Conservation (phyloP, 2,113 vertebrate species). For the Anthoscopus minutus region DNA sequence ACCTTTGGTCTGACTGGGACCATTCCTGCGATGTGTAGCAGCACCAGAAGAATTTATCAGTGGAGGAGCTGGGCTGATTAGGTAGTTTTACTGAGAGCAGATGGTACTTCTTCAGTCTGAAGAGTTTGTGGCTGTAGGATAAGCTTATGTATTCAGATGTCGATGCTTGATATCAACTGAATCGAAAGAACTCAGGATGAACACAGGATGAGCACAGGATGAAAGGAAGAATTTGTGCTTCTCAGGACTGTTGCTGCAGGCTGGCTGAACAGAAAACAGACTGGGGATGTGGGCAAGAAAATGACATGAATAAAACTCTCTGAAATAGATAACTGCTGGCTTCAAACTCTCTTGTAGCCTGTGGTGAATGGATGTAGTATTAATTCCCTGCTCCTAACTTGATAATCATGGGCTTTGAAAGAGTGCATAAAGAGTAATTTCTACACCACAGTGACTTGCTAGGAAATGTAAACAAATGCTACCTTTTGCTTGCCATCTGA, state of each 20-base stretch:
- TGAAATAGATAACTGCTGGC: not conserved
- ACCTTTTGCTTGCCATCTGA: not conserved
- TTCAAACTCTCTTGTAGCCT: not conserved
- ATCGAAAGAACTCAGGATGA: not conserved
- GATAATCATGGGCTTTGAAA: not conserved
- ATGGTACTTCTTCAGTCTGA: not conserved
- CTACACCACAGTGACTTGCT: not conserved
- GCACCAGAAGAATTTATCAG: not conserved
- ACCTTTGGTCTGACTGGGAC: not conserved
- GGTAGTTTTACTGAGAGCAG: not conserved
- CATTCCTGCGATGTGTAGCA: fast-evolving
- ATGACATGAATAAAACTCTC: not conserved
- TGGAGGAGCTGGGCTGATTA: not conserved
- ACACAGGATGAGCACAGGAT: not conserved
- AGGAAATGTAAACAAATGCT: not conserved
- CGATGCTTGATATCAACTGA: not conserved
- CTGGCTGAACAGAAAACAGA: not conserved
- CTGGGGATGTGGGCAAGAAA: not conserved
- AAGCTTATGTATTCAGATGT: not conserved
- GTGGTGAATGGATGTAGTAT: not conserved
- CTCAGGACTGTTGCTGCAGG: not conserved
- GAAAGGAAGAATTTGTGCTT: not conserved
- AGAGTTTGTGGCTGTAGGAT: not conserved
- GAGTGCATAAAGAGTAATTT: not conserved
- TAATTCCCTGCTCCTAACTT: not conserved